Evolutionary conservation across 2,113 vertebrate species (phyloP), one percentile per base, ranked within the genome.

Genomic region (Hemibagrus wyckioides): DNA sequence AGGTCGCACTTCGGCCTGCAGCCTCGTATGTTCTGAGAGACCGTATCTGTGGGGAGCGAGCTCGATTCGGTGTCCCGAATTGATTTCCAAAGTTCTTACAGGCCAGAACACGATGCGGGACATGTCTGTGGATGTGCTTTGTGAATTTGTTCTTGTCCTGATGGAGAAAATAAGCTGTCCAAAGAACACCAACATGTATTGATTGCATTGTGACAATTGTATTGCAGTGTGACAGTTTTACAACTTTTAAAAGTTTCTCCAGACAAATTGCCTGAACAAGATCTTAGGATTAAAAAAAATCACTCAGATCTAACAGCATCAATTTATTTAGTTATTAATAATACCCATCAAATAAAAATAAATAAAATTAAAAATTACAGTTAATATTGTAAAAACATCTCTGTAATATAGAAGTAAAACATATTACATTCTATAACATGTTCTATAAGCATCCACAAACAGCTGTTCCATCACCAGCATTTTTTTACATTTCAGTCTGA

Each of bases 81-180:
- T 48, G 81, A 63, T 82, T 65, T 82, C 0, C 3, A 65, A 77
- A 65, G 59, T 83, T 50, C 59, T 65, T 50, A 10, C 59, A 65
- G 81, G 59, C 28, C 41, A 28, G 81, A 39, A 65, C 59, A 65
- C 10, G 59, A 41, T 48, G 59, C 28, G 19, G 59, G 81, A 65
- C 81, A 83, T 83, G 81, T 44, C 57, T 82, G 25, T n/a, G 39
- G 80, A 48, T 82, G 80, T 17, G 80, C 39, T 82, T 44, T 63
- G 80, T 48, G 57, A 82, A 63, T 82, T 82, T 44, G 25, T 48
- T 2, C 33, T 80, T 21, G 28, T 41, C 39, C 36, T 63, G 80
- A 48, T 63, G 39, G 36, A 82, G 39, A 63, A 82, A 63, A 63
- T 23, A 41, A 63, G 21, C 23, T 44, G 25, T 63, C 56, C 7